Conservation (phyloP, 2,797 vertebrate genomes). For the Anabacerthia variegaticeps region DNA sequence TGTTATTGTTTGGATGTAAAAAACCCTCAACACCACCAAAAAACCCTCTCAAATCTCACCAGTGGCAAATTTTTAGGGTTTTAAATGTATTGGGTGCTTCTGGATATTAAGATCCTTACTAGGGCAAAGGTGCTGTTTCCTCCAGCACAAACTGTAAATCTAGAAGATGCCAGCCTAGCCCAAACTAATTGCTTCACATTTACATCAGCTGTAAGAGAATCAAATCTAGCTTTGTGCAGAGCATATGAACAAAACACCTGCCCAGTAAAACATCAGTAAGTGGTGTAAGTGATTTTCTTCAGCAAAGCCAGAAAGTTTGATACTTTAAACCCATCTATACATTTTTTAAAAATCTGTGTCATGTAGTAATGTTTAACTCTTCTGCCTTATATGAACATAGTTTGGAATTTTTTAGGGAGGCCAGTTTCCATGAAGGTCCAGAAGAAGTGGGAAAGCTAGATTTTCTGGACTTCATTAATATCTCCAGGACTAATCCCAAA, state of each 20-base stretch:
- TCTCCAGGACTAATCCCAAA: background rate
- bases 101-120: background rate
- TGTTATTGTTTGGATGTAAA: background rate
- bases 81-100: background rate
- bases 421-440: background rate
- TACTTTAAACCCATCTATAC: background rate
- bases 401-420: background rate
- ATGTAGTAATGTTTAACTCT: background rate
- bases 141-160: background rate
- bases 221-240: background rate
- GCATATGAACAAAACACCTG: background rate
- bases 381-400: background rate
- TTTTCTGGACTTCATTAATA: background rate
- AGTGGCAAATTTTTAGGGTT: background rate
- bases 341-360: background rate
- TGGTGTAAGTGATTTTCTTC: background rate
- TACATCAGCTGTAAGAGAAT: background rate
- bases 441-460: background rate
- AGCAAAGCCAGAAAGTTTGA: background rate
- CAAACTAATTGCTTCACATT: background rate
- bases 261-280: background rate
- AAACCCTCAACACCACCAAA: accelerated
- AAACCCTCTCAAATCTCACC: background rate
- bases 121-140: background rate
- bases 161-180: background rate